These are phyloP conservation scores for Tympanuchus pallidicinctus DNA, from an alignment of 2,113 vertebrate genomes.

Conservation along the genomic window DNA sequence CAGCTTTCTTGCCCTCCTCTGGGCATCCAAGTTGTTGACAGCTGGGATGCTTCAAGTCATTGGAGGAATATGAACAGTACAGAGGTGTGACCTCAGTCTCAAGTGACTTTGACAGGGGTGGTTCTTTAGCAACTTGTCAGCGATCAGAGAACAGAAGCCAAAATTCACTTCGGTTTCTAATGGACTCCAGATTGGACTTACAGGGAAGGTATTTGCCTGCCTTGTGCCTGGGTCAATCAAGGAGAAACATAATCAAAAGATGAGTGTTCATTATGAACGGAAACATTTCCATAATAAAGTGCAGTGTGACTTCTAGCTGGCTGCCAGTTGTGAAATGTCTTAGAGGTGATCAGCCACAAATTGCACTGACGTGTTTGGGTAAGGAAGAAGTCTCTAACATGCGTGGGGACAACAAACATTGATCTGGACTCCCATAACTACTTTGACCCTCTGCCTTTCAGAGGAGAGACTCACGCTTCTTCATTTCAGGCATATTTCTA, in stretches of 20 bases:
- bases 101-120: not conserved
- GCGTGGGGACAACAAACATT: not conserved
- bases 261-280: not conserved
- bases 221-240: not conserved
- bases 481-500: not conserved
- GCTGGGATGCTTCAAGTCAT: not conserved
- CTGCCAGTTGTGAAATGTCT: not conserved
- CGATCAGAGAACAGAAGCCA: not conserved
- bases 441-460: not conserved
- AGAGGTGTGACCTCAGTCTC: not conserved
- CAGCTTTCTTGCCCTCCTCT: not conserved
- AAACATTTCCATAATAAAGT: not conserved
- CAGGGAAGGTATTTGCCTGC: not conserved
- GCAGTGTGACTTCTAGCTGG: not conserved
- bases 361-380: not conserved
- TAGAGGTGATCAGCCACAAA: not conserved
- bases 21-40: not conserved
- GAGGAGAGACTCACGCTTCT: not conserved
- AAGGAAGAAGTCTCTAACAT: not conserved
- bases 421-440: not conserved
- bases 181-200: not conserved
- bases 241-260: not conserved
- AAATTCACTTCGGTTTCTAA: not conserved
- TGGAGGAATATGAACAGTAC: not conserved
- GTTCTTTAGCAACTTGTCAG: not conserved